Conservation (phyloP, 2,888 invertebrate genomes). For the Homarus gammarus region DNA sequence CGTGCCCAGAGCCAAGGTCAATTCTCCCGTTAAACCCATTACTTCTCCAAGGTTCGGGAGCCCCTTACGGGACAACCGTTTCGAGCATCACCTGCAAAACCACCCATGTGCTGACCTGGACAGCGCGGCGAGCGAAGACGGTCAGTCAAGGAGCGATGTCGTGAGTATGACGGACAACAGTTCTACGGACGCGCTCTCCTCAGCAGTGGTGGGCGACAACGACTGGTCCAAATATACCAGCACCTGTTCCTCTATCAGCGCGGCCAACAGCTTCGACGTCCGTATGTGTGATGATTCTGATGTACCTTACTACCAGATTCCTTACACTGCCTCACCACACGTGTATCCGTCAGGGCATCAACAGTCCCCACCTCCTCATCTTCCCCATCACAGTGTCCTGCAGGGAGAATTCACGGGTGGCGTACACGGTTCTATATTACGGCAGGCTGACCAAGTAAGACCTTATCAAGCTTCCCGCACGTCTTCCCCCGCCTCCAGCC, state of each 20-base stretch:
- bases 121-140: conserved; percentile 38
- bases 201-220: conserved; percentile 17
- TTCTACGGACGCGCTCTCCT: conserved; percentile 42
- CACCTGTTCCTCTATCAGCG: conserved; percentile 78
- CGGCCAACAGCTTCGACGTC: conserved; percentile 78
- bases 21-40: not conserved
- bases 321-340: conserved; percentile 50
- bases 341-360: conserved; percentile 57
- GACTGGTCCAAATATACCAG: conserved; percentile 68
- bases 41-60: conserved; percentile 7
- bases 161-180: conserved; percentile 58
- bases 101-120: conserved; percentile 18
- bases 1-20: not conserved
- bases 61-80: not conserved
- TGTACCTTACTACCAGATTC: conserved; percentile 68
- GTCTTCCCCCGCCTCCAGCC: not conserved
- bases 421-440: not conserved
- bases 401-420: not conserved
- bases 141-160: conserved; percentile 42
- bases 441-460: not conserved
- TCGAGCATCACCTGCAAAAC: conserved; percentile 8
- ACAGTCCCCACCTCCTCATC: conserved; percentile 16
- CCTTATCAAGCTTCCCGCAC: not conserved
- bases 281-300: conserved; percentile 76
- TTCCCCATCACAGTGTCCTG: not conserved